These are phyloP conservation scores for Latrodectus hesperus DNA, from an alignment of 2,888 invertebrate genomes.

Conservation along the genomic window DNA sequence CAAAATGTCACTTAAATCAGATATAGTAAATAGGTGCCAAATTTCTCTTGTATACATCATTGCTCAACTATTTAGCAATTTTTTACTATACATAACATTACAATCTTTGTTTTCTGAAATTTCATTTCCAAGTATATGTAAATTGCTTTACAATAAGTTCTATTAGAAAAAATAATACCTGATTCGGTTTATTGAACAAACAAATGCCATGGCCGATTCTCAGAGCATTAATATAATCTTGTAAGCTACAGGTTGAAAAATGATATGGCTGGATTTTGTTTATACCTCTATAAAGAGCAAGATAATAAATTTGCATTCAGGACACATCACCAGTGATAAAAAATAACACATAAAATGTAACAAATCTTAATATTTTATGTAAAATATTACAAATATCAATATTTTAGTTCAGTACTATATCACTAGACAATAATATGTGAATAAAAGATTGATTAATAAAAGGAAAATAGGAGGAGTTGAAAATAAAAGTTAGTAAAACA, in stretches of 20 bases:
- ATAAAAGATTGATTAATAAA: too few species aligned
- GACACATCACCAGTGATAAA: background rate
- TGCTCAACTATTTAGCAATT: too few species aligned
- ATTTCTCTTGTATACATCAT: too few species aligned
- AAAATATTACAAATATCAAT: background rate
- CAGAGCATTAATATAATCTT: constrained; percentile 91
- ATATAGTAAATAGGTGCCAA: too few species aligned
- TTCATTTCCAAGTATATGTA: background rate
- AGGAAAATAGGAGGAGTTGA: too few species aligned
- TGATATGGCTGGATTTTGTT: constrained; percentile 96
- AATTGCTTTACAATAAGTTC: background rate
- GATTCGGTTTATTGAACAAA: constrained; percentile 94
- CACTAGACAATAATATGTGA: too few species aligned
- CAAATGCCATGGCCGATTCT: constrained; percentile 92
- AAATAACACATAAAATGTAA: background rate
- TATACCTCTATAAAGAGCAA: constrained; percentile 78
- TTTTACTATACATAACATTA: background rate
- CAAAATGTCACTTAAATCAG: too few species aligned
- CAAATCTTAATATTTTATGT: background rate
- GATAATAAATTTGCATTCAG: too few species aligned
- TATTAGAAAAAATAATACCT: constrained; percentile 78
- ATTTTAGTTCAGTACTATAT: background rate
- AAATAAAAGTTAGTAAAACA: too few species aligned
- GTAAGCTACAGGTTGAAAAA: constrained; percentile 95
- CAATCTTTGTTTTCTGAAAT: background rate